Base-by-base conservation (phyloP, 2,113 vertebrate species). In the Tyto alba region DNA sequence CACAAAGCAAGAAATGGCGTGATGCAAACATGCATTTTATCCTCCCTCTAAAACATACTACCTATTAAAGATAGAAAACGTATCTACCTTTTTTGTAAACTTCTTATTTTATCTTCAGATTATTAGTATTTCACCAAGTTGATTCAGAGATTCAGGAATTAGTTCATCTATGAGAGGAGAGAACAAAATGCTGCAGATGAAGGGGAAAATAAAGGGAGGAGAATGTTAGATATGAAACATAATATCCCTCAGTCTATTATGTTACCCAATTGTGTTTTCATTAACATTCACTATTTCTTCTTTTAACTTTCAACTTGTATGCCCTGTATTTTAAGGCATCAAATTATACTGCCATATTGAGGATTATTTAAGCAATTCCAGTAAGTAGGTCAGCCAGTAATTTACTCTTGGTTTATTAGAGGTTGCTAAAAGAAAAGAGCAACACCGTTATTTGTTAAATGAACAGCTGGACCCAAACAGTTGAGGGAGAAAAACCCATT, bases 371-470 rank as follows among this genome's bases (percentile, higher is more conserved):
- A 95, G 95, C 95, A 95, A 96, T 92, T 75, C 75, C 76, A 82
- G 78, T 84, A 97, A 97, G 93, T 96, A 97, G 96, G 97, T 96
- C 96, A 97, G 93, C 55, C 84, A 56, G 90, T 91, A 93, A 94
- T 96, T 96, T 95, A 90, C 88, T 86, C 86, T 29, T 77, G 30
- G 77, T 93, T 93, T 96, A 96, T 96, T 88, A 96, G 78, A 85
- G 78, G 66, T 86, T 95, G 91, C 80, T 72, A 91, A 96, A 92
- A 89, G 69, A 90, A 90, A 92, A 86, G 79, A 91, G 53, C 76
- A 90, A 78, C 80, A 92, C 76, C 4, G 3, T 71, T 95, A 92
- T 79, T 95, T 96, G 57, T 67, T 81, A 94, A 87, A 91, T 16
- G 43, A 96, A 88, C 86, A 96, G 68, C 77, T 86, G 77, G 64